A percentile compares a stretch with the other conserved stretches of the same genome.
phyloP scores from a whole-genome alignment of 2,888 invertebrate genomes.

The Agrotis puta region DNA sequence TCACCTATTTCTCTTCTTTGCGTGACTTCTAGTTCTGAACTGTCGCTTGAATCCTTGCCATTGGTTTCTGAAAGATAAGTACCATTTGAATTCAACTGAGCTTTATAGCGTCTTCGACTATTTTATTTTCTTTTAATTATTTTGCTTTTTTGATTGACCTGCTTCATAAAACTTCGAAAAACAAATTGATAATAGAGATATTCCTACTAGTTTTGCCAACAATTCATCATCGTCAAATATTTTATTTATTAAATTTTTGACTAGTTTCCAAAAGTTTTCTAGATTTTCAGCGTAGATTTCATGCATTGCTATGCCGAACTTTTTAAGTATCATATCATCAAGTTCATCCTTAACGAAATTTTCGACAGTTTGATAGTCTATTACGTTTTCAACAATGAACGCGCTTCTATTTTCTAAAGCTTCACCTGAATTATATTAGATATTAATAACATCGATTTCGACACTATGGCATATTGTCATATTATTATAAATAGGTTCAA shows the following conservation, averaged over 20 bases:
- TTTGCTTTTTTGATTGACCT: not conserved
- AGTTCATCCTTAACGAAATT: not conserved
- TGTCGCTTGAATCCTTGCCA: not conserved
- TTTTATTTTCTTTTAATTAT: slow-evolving; percentile 31
- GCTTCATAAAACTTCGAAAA: slow-evolving; percentile 33
- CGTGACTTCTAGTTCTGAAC: slow-evolving; percentile 11
- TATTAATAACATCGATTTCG: not conserved
- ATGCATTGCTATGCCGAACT: not conserved
- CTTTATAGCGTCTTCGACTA: not conserved
- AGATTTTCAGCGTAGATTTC: slow-evolving; percentile 14
- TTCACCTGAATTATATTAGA: not conserved
- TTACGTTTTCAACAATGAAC: not conserved
- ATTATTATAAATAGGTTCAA: slow-evolving; percentile 34
- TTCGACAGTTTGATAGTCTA: not conserved
- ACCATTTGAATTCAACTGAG: slow-evolving; percentile 22
- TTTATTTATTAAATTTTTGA: not conserved
- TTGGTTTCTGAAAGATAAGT: slow-evolving; percentile 35
- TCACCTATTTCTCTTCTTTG: not conserved
- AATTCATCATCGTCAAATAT: slow-evolving; percentile 5
- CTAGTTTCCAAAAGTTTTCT: slow-evolving; percentile 34
- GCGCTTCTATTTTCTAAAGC: not conserved
- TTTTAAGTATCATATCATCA: not conserved
- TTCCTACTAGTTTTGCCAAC: slow-evolving; percentile 3
- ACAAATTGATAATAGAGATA: slow-evolving; percentile 28
- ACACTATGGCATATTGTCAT: not conserved